These are phyloP conservation scores for Phrynosoma blainvillii DNA, from an alignment of 2,113 vertebrate species.

Conservation along the genomic window DNA sequence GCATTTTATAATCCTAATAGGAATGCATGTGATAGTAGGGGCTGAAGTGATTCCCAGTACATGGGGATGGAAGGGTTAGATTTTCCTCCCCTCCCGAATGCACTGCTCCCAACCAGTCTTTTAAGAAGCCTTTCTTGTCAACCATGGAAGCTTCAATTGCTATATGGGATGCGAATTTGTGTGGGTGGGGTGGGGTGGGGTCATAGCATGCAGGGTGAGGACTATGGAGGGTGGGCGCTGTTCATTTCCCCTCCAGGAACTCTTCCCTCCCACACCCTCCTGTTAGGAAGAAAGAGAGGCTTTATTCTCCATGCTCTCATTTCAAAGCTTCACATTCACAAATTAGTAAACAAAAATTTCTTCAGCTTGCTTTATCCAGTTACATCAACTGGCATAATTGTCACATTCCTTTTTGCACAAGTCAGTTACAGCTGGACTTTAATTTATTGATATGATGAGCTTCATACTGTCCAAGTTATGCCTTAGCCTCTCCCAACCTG, in stretches of 20 bases:
- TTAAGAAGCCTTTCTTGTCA: neutral
- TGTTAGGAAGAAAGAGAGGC: neutral
- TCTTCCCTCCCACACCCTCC: neutral
- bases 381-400: constrained; percentile 10
- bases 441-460: accelerated
- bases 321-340: neutral
- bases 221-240: too few species aligned
- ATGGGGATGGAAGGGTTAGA: neutral
- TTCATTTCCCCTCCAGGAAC: neutral
- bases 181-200: neutral
- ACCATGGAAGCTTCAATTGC: neutral
- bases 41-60: neutral
- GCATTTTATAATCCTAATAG: too few species aligned
- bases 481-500: neutral
- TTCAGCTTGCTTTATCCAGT: accelerated
- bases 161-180: neutral
- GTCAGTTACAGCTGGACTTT: neutral
- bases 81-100: neutral
- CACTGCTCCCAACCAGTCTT: neutral
- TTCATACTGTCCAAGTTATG: neutral
- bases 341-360: neutral
- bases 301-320: neutral
- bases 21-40: too few species aligned
- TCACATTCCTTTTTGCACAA: neutral
- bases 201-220: neutral